Evolutionary conservation across 2,113 vertebrate species (phyloP).

Genomic region (Leucopsar rothschildi): DNA sequence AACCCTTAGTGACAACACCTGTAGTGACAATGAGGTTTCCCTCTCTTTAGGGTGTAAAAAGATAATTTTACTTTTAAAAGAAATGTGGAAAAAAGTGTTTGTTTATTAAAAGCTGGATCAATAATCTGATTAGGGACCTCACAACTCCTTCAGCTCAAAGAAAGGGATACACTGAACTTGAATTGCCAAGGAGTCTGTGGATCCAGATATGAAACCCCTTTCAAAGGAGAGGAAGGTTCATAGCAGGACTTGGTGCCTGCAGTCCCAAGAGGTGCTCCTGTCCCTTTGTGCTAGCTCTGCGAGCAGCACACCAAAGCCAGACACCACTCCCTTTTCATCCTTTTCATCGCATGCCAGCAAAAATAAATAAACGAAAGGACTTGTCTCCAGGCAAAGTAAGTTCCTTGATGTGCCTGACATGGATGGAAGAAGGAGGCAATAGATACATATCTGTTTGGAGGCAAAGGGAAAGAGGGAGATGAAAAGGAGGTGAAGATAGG

Average conservation of each 20-base stretch:
- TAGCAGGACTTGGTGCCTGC: not conserved
- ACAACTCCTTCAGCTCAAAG: not conserved
- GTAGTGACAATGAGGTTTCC: not conserved
- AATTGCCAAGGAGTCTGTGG: not conserved
- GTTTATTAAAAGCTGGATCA: not conserved
- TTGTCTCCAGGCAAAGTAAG: conserved; percentile 1
- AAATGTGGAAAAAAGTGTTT: not conserved
- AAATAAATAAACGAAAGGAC: conserved; percentile 28
- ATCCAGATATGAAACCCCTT: not conserved
- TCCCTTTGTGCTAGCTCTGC: not conserved
- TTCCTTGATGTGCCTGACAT: not conserved
- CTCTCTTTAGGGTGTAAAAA: not conserved
- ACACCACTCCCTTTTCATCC: not conserved
- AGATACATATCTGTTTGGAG: not conserved
- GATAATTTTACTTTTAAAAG: not conserved
- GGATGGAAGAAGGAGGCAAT: not conserved
- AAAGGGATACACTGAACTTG: not conserved
- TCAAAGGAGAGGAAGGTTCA: not conserved
- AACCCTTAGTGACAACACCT: not conserved
- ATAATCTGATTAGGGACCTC: not conserved
- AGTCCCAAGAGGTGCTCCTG: not conserved
- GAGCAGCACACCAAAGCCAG: not conserved
- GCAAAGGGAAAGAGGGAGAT: not conserved
- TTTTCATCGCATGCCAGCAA: conserved; percentile 13
- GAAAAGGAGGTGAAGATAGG: not conserved